A percentile compares a stretch with the other conserved stretches of the same genome.
phyloP scores from a whole-genome alignment of 2,888 invertebrate species.

The Slavum lentiscoides region DNA sequence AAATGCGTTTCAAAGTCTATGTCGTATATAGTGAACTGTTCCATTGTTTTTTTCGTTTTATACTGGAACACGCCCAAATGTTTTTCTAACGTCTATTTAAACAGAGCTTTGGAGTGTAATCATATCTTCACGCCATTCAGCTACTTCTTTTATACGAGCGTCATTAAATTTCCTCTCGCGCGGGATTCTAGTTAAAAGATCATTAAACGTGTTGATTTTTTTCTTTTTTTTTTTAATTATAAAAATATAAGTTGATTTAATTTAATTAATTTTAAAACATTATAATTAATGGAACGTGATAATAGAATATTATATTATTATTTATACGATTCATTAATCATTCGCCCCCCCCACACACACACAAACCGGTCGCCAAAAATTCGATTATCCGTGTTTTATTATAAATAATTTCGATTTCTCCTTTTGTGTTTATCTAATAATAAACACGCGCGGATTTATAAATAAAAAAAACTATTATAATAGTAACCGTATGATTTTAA shows the following conservation, averaged over 20 bases:
- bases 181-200: background rate
- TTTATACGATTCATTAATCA: background rate
- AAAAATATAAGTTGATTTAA: background rate
- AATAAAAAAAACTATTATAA: no score
- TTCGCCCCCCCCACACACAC: no score
- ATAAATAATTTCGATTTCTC: no score
- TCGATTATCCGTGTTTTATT: no score
- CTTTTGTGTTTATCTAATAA: no score
- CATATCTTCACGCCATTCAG: background rate
- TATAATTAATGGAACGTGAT: background rate
- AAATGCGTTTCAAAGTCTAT: background rate
- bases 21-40: background rate
- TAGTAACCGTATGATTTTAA: no score
- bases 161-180: background rate
- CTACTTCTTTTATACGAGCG: background rate
- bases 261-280: background rate
- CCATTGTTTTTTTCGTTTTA: background rate
- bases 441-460: no score
- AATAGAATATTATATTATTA: background rate
- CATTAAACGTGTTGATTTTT: background rate
- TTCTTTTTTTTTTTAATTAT: background rate
- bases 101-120: background rate
- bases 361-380: no score
- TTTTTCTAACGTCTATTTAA: slow-evolving; percentile 3
- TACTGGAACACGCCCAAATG: background rate